Evolutionary conservation across 2,113 vertebrate genomes (phyloP), one percentile per base, ranked within the genome.

Genomic region (Notarius lentiginosus): DNA sequence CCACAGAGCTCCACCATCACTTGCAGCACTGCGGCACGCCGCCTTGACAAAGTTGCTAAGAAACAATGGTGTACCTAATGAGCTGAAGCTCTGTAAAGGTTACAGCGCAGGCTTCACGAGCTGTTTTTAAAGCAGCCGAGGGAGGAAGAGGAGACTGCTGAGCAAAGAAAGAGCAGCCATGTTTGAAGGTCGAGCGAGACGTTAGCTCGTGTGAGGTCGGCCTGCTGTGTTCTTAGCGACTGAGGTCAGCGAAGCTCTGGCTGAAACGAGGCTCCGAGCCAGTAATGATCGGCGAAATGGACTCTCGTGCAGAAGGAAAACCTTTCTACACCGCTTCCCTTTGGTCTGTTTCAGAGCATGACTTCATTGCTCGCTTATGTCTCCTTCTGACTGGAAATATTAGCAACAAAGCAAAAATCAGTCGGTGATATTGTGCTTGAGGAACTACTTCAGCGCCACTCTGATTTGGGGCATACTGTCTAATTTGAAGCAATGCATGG

Each of bases 21-120:
- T 87, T 47, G 66, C 65, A 87, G 79, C 77, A 49, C 73, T 83
- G 86, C 83, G 75, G 84, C 81, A 63, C n/a, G 15, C 55, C 14
- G 85, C 77, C 53, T 82, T 82, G 22, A 79, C 47, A 87, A 89
- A 86, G 86, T 83, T 87, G 89, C 89, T 89, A 75, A 90, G 87
- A 79, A 90, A 90, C 87, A 88, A 86, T 82, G 61, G 84, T 84
- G 84, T 72, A 82, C 66, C 79, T 90, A 90, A 88, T 56, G 87
- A 87, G 83, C 83, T 65, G 87, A 60, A 15, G 20, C 79, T 75
- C 68, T 60, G 60, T 56, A 88, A 87, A 88, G 87, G 87, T 88
- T 90, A 77, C 79, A 34, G 84, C 17, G 1, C 56, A 24, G 65
- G 30, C 56, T 86, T 70, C 79, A 79, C 24, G 63, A 84, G 15